phyloP scores from a whole-genome alignment of 2,113 vertebrate species.

The Hemiscyllium ocellatum region DNA sequence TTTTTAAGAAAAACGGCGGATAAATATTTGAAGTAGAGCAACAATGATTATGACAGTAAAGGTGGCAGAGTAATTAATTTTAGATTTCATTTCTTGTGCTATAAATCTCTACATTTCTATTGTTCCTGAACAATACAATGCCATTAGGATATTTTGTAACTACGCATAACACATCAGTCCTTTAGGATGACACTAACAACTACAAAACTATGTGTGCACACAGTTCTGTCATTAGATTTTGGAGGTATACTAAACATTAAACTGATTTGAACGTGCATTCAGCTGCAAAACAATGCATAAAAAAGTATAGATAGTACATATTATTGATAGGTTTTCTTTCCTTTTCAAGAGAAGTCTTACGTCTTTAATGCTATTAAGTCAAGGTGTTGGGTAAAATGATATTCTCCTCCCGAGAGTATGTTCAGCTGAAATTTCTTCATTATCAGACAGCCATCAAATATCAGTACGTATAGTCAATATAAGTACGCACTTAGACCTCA shows the following conservation, averaged over 20 bases:
- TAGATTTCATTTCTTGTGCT: not conserved
- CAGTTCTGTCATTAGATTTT: not conserved
- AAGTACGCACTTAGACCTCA: no score
- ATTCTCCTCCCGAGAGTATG: not conserved
- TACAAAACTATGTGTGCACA: not conserved
- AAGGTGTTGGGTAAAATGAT: not conserved
- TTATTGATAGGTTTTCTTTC: not conserved
- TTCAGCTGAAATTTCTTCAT: not conserved
- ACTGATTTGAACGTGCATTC: not conserved
- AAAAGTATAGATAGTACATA: not conserved
- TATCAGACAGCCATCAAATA: not conserved
- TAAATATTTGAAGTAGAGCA: not conserved
- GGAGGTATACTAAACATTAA: not conserved
- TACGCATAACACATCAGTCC: not conserved
- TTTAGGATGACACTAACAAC: not conserved
- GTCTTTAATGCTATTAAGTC: not conserved
- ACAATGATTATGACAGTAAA: not conserved
- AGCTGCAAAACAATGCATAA: not conserved
- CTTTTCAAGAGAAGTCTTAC: not conserved
- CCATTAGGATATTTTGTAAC: not conserved
- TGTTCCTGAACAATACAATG: not conserved
- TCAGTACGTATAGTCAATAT: not conserved
- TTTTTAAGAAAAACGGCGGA: not conserved
- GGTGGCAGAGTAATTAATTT: not conserved
- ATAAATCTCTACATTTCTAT: not conserved